Evolutionary conservation across 2,888 invertebrate genomes (phyloP), one percentile per base, ranked within the genome.

Genomic region (Apomyelois bistriatella): DNA sequence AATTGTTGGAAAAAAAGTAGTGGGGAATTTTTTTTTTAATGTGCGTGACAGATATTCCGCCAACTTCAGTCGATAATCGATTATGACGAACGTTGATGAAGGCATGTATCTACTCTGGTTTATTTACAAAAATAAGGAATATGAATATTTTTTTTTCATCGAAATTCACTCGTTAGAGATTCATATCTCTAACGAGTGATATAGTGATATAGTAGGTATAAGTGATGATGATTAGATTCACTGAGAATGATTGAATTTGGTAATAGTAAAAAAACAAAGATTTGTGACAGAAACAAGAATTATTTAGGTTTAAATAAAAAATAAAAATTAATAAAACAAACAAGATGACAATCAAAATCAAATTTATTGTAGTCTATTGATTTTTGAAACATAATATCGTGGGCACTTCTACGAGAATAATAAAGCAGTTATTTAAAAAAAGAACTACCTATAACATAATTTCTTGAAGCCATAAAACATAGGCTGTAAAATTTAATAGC

Each of bases 41-140:
- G 40, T 40, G 40, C 15, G 40, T 40, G 16, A 40, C 70, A 62
- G 76, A 79, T 80, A 73, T 76, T 76, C 68, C 76, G 74, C 74
- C 81, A 80, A 84, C 68, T 82, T 82, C 72, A 66, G 75, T 79
- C 76, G 79, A 76, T 75, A 77, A 74, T 76, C 72, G 73, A 74
- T 73, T 72, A 75, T 70, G 74, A 69, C 67, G 69, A 70, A 78
- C 69, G 72, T 77, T 82, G 76, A 82, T 81, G 67, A 73, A 74
- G 79, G 80, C 84, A 84, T 84, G 84, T 83, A 80, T 73, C 22
- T 22, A 22, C 22, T 72, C 74, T 69, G 68, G 73, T 72, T 78
- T 77, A 66, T n/a, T n/a, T 76, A 72, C 76, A 78, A 80, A 80
- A 81, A 79, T 72, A 61, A 65, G 48, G 10, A 66, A 70, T 64